Evolutionary conservation across 2,888 invertebrate species (phyloP).

Genomic region (Synanthedon andrenaeformis): DNA sequence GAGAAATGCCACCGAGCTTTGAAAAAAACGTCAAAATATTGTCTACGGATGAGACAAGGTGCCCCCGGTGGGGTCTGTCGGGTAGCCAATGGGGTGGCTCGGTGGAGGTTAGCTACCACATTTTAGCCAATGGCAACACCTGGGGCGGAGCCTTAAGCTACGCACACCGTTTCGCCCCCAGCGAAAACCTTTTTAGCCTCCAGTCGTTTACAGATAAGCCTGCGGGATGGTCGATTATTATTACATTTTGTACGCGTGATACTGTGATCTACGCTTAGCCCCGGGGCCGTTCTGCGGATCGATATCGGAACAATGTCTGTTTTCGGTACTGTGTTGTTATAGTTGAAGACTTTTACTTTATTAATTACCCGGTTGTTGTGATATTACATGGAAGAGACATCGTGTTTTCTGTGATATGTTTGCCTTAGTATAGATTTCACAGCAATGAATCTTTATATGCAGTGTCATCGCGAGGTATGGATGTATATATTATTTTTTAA

Average conservation of each 20-base stretch:
- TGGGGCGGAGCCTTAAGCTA: slow-evolving; percentile 64
- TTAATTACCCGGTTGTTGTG: slow-evolving; percentile 23
- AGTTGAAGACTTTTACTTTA: slow-evolving; percentile 18
- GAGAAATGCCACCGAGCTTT: slow-evolving; percentile 58
- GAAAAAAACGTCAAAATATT: slow-evolving; percentile 66
- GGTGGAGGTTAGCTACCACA: slow-evolving; percentile 41
- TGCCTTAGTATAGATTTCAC: slow-evolving; percentile 57
- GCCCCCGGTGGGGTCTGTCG: slow-evolving; percentile 44
- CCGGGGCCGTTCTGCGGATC: slow-evolving; percentile 44
- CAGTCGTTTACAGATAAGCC: slow-evolving; percentile 71
- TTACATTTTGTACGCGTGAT: slow-evolving; percentile 61
- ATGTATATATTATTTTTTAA: slow-evolving; percentile 6
- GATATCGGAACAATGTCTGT: slow-evolving; percentile 39
- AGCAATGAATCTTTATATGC: slow-evolving; percentile 66
- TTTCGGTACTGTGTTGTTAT: slow-evolving; percentile 5
- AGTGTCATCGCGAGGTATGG: slow-evolving; percentile 69
- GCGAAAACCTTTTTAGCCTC: slow-evolving; percentile 67
- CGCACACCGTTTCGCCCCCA: slow-evolving; percentile 65
- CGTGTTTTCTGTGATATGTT: slow-evolving; percentile 63
- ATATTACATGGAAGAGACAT: slow-evolving; percentile 24
- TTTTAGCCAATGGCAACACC: slow-evolving; percentile 56
- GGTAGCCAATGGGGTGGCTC: slow-evolving; percentile 54
- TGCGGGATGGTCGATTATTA: slow-evolving; percentile 68
- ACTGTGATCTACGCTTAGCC: slow-evolving; percentile 54
- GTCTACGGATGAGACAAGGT: slow-evolving; percentile 38